phyloP scores from a whole-genome alignment of 1,140 invertebrate genomes.

The Zophobas morio region DNA sequence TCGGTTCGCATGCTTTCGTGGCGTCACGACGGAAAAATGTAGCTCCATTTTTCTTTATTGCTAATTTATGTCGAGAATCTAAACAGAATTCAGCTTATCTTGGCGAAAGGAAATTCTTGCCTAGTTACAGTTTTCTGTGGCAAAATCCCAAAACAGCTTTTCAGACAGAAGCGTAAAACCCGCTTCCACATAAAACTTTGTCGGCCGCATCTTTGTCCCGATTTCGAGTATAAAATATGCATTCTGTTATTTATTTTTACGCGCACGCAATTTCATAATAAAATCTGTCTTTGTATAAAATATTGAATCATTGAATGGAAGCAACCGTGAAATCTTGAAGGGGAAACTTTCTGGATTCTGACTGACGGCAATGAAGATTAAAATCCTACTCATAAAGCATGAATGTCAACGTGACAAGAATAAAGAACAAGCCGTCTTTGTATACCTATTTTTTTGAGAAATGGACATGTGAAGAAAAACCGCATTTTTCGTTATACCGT shows the following conservation, averaged over 20 bases:
- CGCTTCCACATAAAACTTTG: constrained; percentile 6
- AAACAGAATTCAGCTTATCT: constrained; percentile 24
- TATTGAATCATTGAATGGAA: constrained; percentile 18
- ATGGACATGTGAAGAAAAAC: neutral
- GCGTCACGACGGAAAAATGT: constrained; percentile 32
- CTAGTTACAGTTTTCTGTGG: constrained; percentile 19
- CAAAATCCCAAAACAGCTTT: constrained; percentile 19
- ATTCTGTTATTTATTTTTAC: constrained; percentile 24
- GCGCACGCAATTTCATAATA: constrained; percentile 31
- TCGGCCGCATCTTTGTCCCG: constrained; percentile 18
- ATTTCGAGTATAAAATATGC: constrained; percentile 14
- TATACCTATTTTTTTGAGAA: neutral
- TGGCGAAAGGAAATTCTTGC: neutral
- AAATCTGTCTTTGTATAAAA: constrained; percentile 11
- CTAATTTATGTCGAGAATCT: constrained; percentile 27
- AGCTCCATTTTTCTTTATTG: constrained; percentile 14
- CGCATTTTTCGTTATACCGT: neutral
- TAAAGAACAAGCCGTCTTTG: constrained; percentile 20
- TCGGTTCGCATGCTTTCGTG: constrained; percentile 11
- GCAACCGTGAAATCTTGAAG: neutral
- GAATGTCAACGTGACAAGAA: constrained; percentile 25
- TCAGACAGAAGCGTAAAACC: neutral
- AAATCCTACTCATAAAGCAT: constrained; percentile 21
- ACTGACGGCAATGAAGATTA: constrained; percentile 39
- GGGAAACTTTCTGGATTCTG: constrained; percentile 1